A percentile compares a stretch with the other conserved stretches of the same genome.
Evolutionary conservation across 2,797 vertebrate genomes (phyloP).

Genomic region (Tapera naevia): DNA sequence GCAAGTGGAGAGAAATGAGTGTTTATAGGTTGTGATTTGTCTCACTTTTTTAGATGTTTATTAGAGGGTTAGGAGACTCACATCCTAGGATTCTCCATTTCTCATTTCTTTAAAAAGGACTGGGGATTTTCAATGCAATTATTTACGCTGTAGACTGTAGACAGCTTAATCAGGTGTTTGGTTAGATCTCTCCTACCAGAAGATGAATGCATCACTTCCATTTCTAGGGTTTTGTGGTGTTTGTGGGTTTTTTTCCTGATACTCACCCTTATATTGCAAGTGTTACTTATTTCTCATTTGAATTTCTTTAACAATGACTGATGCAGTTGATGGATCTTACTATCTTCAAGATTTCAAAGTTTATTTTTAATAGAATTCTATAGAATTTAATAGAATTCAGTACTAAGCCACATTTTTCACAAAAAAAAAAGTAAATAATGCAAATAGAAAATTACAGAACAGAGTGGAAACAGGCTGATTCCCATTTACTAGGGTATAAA

Average conservation of each 20-base stretch:
- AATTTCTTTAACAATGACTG: background rate
- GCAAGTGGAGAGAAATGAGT: background rate
- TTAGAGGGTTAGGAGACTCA: background rate
- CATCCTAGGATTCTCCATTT: background rate
- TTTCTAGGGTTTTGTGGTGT: background rate
- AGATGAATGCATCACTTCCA: background rate
- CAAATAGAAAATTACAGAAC: background rate
- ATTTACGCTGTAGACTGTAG: background rate
- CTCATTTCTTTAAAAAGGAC: background rate
- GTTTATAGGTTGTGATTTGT: background rate
- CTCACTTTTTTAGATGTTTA: background rate
- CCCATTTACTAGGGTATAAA: background rate
- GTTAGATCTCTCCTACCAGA: background rate
- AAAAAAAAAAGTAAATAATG: background rate
- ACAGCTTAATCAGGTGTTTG: background rate
- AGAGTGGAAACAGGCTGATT: background rate
- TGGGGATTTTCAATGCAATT: background rate
- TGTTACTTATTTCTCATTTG: background rate
- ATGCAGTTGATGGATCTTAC: background rate
- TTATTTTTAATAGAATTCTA: background rate
- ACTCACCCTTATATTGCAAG: background rate
- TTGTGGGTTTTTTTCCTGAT: background rate
- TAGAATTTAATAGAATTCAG: background rate
- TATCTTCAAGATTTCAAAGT: background rate
- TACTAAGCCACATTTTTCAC: background rate